phyloP scores from a whole-genome alignment of 2,113 vertebrate species.

The Cinclus cinclus region DNA sequence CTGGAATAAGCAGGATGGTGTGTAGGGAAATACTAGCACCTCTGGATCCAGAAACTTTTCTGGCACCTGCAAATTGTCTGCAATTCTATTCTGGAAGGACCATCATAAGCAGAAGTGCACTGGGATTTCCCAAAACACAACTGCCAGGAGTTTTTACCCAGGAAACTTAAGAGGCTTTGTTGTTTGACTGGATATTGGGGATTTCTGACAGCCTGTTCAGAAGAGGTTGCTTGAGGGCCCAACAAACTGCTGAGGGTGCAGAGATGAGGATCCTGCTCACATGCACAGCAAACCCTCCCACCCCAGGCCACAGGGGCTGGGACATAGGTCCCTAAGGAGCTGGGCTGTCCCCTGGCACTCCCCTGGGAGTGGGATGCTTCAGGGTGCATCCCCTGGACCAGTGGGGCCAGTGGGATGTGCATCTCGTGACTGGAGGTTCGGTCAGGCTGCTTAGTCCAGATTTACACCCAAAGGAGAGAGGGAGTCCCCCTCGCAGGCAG shows the following conservation, averaged over 20 bases:
- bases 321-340: neutral
- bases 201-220: neutral
- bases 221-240: neutral
- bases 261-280: neutral
- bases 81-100: neutral
- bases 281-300: neutral
- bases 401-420: rapidly evolving
- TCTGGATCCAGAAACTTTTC: neutral
- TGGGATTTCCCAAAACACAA: neutral
- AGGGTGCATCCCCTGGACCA: rapidly evolving
- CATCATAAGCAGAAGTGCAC: neutral
- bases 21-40: neutral
- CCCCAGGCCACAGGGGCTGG: rapidly evolving
- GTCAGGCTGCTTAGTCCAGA: neutral
- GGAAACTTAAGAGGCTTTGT: neutral
- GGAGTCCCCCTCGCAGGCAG: neutral
- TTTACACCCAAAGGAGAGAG: neutral
- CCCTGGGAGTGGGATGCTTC: neutral
- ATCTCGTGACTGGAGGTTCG: neutral
- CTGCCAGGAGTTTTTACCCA: neutral
- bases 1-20: rapidly evolving
- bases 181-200: neutral
- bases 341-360: neutral
- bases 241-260: neutral
- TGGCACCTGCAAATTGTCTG: neutral